Evolutionary conservation across 2,888 invertebrate genomes (phyloP).

Genomic region (Monochamus alternatus): DNA sequence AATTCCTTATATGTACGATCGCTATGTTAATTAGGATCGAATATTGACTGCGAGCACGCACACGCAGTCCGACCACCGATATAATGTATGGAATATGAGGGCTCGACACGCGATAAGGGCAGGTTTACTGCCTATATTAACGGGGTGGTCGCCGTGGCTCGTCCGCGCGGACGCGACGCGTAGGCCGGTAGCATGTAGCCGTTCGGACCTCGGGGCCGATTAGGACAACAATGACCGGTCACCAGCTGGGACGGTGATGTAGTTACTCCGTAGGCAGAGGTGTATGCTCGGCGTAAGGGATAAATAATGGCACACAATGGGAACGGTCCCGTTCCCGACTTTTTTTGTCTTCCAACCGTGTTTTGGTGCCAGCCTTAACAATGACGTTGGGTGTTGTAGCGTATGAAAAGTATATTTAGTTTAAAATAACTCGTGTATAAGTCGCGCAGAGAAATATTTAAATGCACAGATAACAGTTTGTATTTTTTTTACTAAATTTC

Average conservation of each 20-base stretch:
- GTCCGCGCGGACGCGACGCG: conserved; percentile 37
- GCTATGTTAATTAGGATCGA: conserved; percentile 52
- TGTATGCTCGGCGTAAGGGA: conserved; percentile 16
- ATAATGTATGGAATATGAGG: conserved; percentile 49
- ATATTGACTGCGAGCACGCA: conserved; percentile 47
- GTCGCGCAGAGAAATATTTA: too few species aligned
- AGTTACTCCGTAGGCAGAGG: conserved; percentile 30
- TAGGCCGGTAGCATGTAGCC: conserved; percentile 46
- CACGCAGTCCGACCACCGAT: conserved; percentile 40
- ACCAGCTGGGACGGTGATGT: conserved; percentile 43
- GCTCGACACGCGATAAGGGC: conserved; percentile 51
- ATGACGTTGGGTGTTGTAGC: too few species aligned
- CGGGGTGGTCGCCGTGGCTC: conserved; percentile 46
- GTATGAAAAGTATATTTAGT: too few species aligned
- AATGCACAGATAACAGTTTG: too few species aligned
- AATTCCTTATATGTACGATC: conserved; percentile 50
- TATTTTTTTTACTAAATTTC: too few species aligned
- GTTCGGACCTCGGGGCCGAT: conserved; percentile 47
- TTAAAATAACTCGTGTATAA: too few species aligned
- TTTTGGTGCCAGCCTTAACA: too few species aligned
- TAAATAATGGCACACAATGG: conserved; percentile 27
- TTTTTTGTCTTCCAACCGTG: too few species aligned
- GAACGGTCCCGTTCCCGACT: background rate
- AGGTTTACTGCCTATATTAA: conserved; percentile 40
- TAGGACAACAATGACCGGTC: conserved; percentile 52